Evolutionary conservation across 2,888 invertebrate genomes (phyloP), one percentile per base, ranked within the genome.

Genomic region (Cheilosia vernalis): DNA sequence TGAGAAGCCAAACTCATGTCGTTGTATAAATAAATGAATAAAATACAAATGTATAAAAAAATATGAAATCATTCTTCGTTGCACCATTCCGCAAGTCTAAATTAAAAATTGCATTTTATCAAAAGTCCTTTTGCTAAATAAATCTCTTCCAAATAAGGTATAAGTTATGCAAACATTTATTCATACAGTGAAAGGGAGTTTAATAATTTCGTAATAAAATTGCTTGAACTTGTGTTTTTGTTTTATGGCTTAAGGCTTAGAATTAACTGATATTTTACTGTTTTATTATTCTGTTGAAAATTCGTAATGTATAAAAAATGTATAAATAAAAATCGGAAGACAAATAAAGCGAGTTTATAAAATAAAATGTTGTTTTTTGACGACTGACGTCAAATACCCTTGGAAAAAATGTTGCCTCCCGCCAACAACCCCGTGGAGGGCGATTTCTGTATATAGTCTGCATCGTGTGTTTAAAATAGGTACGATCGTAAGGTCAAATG

Each of bases 341-440:
- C 63, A 78, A 84, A 84, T 84, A 74, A 84, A 84, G 47, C 63
- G 63, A 67, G 69, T 84, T 74, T 74, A 58, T 74, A 63, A 30
- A 77, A 47, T 56, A 30, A 70, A 74, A 51, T 19, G 4, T 37
- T 37, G 4, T 13, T 37, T 3, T 10, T 2, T 37, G 37, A 2
- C 33, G 10, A 10, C 33, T 33, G 9, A 33, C 2, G 9, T 2
- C 9, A 2, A 33, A 33, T 33, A 10, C 10, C 33, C 33, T 0
- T 9, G 33, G 9, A 2, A 9, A 33, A 10, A 33, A 9, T 0
- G 10, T 10, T 10, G 33, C 10, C 33, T 10, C 33, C 2, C 2
- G 10, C 27, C 0, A 27, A 27, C 27, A 6, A 27, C 4, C 4
- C 27, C 27, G 6, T 6, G 1, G 6, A 6, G 6, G 27, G 5